phyloP scores from a whole-genome alignment of 2,113 vertebrate species.

The Vombatus ursinus region DNA sequence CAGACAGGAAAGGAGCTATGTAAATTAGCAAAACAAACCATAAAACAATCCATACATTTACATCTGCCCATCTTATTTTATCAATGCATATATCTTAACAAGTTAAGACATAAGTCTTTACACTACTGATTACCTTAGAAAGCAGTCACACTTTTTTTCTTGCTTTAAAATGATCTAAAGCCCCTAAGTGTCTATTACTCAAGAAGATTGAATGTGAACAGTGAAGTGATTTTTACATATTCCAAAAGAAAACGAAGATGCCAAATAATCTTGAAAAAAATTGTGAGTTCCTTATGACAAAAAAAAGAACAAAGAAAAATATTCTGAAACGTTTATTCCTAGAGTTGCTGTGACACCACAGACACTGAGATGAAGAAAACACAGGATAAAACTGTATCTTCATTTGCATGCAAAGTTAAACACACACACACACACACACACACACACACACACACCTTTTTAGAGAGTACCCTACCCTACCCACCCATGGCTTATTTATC shows the following conservation, averaged over 20 bases:
- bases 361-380: background rate
- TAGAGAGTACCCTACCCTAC: background rate
- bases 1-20: conserved; percentile 36
- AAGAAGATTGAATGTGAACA: conserved; percentile 16
- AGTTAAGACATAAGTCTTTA: background rate
- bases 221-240: background rate
- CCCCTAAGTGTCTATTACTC: conserved; percentile 20
- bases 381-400: conserved; percentile 27
- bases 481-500: conserved; percentile 6
- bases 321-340: background rate
- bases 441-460: background rate
- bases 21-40: conserved; percentile 46
- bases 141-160: background rate
- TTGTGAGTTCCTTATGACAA: conserved; percentile 18
- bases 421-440: background rate
- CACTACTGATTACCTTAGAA: background rate
- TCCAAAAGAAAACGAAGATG: background rate
- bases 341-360: conserved; percentile 1
- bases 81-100: background rate
- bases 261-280: conserved; percentile 19
- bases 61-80: conserved; percentile 18
- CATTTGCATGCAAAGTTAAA: background rate
- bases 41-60: conserved; percentile 31
- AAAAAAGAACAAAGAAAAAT: conserved; percentile 28
- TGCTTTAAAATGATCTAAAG: background rate